phyloP scores from a whole-genome alignment of 1,140 invertebrate species.

The Philopotamus ludificatus region DNA sequence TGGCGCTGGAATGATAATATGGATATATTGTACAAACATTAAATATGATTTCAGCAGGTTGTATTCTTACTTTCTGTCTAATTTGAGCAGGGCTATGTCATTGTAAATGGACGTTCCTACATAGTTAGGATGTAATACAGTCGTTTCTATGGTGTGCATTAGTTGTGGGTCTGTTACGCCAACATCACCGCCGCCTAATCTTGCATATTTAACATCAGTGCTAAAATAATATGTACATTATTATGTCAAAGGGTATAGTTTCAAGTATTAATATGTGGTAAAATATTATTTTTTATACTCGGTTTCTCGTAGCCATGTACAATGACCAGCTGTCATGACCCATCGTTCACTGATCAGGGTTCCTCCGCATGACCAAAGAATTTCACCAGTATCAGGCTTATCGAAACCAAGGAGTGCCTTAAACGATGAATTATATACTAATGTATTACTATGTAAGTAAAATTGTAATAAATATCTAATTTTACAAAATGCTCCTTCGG shows the following conservation, averaged over 20 bases:
- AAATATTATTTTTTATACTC: neutral
- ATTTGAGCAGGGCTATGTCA: conserved; percentile 47
- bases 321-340: conserved; percentile 45
- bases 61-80: conserved; percentile 37
- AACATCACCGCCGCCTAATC: conserved; percentile 19
- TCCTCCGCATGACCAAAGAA: conserved; percentile 41
- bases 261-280: neutral
- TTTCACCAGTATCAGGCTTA: neutral
- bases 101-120: conserved; percentile 40
- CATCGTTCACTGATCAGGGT: conserved; percentile 44
- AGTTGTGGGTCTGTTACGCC: conserved; percentile 1
- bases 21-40: conserved; percentile 24
- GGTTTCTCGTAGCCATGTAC: conserved; percentile 10
- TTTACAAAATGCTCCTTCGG: too few relatives aligned
- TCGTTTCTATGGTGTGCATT: conserved; percentile 6
- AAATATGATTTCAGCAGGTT: neutral
- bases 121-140: conserved; percentile 32
- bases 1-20: conserved; percentile 9
- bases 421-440: neutral
- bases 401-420: conserved; percentile 10
- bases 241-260: neutral
- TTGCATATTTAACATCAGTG: conserved; percentile 21
- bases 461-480: too few relatives aligned
- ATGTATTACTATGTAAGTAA: too few relatives aligned
- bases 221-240: neutral